Conservation (phyloP, 1,140 invertebrate genomes). For the Lepidurus arcticus region DNA sequence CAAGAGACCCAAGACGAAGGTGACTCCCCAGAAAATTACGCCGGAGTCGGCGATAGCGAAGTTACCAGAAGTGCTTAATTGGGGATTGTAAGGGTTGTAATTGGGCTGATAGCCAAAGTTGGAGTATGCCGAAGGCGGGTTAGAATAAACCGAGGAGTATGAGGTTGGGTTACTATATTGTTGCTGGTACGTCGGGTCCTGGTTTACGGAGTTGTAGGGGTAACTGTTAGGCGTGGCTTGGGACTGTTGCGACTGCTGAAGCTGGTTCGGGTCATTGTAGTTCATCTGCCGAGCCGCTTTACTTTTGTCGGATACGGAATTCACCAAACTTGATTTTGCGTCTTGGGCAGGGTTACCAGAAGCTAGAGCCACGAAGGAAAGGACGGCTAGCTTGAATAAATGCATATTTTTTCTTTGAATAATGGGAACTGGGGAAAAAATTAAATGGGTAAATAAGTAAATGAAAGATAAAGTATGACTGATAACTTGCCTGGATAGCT, state of each 20-base stretch:
- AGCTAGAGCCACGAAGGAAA: neutral
- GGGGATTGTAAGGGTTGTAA: constrained; percentile 8
- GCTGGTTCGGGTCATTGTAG: neutral
- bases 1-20: neutral
- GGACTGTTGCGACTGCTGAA: constrained; percentile 1
- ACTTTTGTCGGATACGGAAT: neutral
- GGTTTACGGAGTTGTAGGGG: neutral
- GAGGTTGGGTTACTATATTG: neutral
- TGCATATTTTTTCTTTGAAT: neutral
- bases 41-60: constrained; percentile 30
- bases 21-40: constrained; percentile 29
- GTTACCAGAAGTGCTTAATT: constrained; percentile 29
- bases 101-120: constrained; percentile 7
- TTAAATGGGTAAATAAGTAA: neutral
- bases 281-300: neutral
- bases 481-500: neutral
- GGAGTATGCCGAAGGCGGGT: neutral
- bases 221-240: neutral
- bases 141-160: neutral
- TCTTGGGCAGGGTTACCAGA: neutral
- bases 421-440: neutral
- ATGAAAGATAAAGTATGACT: neutral
- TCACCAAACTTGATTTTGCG: neutral
- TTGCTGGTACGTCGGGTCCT: neutral
- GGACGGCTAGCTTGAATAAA: neutral